These are phyloP conservation scores for Poecilia wingei DNA, from an alignment of 2,797 vertebrate species.

Conservation along the genomic window DNA sequence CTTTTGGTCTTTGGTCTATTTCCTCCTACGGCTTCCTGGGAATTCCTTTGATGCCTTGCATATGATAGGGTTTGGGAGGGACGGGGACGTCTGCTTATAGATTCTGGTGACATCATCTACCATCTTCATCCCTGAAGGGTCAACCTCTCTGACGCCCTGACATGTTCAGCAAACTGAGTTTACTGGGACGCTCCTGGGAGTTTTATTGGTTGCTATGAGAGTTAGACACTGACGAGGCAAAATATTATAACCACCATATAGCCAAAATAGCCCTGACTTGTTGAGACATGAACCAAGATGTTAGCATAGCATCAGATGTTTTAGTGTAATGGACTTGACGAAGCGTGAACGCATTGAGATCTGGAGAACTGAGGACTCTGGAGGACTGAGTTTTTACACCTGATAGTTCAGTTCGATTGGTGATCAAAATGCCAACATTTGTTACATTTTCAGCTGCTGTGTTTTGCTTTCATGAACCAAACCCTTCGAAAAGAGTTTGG, in stretches of 20 bases:
- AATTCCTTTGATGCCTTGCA: constrained; percentile 45
- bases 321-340: no score
- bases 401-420: no score
- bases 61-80: constrained; percentile 25
- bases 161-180: constrained; percentile 25
- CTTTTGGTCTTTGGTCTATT: constrained; percentile 59
- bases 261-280: background rate
- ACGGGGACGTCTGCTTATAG: constrained; percentile 52
- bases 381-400: no score
- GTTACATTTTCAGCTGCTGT: no score
- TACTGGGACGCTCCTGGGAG: constrained; percentile 17
- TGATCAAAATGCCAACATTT: no score
- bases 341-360: background rate
- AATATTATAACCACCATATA: background rate
- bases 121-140: constrained; percentile 45
- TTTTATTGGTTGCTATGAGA: constrained; percentile 2
- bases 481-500: no score
- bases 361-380: background rate
- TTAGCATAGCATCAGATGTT: no score
- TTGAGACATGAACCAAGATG: no score
- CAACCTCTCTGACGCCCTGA: constrained; percentile 48
- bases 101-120: constrained; percentile 68
- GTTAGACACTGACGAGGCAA: background rate
- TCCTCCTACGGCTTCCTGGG: constrained; percentile 44
- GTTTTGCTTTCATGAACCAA: no score